Conservation (phyloP, 2,113 vertebrate species). For the Leucopternis melanops region DNA sequence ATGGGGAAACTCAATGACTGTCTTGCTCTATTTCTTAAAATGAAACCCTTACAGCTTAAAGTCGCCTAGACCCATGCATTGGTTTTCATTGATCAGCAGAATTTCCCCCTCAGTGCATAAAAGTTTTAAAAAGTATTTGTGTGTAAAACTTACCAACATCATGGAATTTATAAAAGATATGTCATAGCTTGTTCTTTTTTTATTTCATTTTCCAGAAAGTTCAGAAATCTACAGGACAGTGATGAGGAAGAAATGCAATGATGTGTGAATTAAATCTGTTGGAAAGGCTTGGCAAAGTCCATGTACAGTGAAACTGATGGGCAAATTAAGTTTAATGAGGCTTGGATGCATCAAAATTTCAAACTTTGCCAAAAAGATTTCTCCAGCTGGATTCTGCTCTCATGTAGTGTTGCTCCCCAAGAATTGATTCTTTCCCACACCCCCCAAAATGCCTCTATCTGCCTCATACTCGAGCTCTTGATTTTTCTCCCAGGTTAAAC, state of each 20-base stretch:
- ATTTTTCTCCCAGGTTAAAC: neutral
- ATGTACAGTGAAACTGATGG: neutral
- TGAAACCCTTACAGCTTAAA: neutral
- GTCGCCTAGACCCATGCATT: neutral
- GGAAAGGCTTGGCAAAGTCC: neutral
- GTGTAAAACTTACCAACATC: neutral
- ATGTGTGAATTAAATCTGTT: neutral
- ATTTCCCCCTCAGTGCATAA: neutral
- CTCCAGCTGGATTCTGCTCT: neutral
- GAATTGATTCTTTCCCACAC: neutral
- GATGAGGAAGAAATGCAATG: neutral
- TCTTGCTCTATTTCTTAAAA: neutral
- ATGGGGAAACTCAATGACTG: neutral
- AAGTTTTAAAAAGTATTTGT: neutral
- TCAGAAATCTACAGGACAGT: neutral
- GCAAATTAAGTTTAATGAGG: neutral
- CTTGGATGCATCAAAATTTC: neutral
- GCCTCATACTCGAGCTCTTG: neutral
- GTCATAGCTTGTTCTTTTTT: neutral
- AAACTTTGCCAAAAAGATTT: neutral
- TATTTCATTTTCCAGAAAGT: neutral
- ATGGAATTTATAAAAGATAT: neutral
- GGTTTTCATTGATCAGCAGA: neutral
- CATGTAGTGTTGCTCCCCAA: neutral
- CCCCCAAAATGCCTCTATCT: neutral